Evolutionary conservation across 2,797 vertebrate species (phyloP).

Genomic region (Denticeps clupeoides): DNA sequence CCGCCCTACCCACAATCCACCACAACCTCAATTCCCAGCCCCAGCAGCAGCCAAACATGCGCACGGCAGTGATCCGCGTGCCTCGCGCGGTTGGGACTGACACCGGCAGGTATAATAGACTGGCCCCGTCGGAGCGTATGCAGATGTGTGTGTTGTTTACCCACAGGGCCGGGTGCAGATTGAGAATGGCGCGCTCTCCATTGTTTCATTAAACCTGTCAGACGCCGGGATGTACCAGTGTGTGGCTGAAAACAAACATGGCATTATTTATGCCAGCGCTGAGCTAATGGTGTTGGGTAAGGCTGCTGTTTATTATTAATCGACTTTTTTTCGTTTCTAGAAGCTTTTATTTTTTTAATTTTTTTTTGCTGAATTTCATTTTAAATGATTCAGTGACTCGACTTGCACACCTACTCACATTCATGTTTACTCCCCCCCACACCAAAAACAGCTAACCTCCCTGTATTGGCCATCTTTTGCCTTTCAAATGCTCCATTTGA

Average conservation of each 20-base stretch:
- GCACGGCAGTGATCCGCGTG: no score
- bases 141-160: constrained; percentile 6
- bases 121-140: constrained; percentile 22
- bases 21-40: not conserved
- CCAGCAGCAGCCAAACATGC: not conserved
- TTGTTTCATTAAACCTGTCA: constrained; percentile 76
- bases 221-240: constrained; percentile 94
- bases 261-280: constrained; percentile 77
- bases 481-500: constrained; percentile 42
- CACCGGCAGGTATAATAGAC: constrained; percentile 40
- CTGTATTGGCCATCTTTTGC: constrained; percentile 49
- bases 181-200: constrained; percentile 84
- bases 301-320: constrained; percentile 42
- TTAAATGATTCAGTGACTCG: no score
- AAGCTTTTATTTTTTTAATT: constrained; percentile 30
- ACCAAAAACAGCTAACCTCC: no score
- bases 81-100: no score
- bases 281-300: constrained; percentile 89
- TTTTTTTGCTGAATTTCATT: no score
- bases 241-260: constrained; percentile 94
- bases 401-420: no score
- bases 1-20: not conserved
- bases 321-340: not conserved
- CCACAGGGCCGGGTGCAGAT: constrained; percentile 78
- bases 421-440: no score